Conservation (phyloP, 2,888 invertebrate species). For the Drosophila kokeensis region DNA sequence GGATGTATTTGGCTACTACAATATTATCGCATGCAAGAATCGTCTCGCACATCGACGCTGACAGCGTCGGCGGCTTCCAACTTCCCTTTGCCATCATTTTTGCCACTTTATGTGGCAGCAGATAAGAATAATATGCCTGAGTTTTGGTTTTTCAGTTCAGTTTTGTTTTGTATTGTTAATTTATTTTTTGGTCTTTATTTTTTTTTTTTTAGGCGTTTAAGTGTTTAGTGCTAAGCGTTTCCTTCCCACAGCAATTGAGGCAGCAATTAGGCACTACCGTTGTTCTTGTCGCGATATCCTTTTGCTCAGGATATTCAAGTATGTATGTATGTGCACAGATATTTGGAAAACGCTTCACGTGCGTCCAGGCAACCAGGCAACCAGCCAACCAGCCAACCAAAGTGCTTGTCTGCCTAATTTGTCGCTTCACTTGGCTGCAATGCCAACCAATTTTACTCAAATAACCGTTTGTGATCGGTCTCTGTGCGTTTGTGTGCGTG, state of each 20-base stretch:
- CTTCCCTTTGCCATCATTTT: conserved; percentile 77
- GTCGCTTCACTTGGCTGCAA: conserved; percentile 62
- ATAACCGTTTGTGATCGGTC: conserved; percentile 53
- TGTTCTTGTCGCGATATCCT: conserved; percentile 57
- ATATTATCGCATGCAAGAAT: conserved; percentile 14
- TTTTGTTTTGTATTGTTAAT: conserved; percentile 3
- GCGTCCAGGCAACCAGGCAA: conserved; percentile 6
- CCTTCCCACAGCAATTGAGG: conserved; percentile 53
- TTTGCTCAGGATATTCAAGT: conserved; percentile 24
- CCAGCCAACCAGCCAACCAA: conserved; percentile 9
- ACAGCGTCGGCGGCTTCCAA: conserved; percentile 41
- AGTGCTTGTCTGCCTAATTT: conserved; percentile 50
- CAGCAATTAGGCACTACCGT: conserved; percentile 32
- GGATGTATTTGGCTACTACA: conserved; percentile 14
- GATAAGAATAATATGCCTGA: conserved; percentile 64
- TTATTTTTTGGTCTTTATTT: conserved; percentile 11
- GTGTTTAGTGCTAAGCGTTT: conserved; percentile 72
- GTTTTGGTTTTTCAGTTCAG: conserved; percentile 19
- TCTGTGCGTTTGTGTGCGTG: background rate
- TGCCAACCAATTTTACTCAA: conserved; percentile 53
- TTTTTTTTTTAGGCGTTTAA: conserved; percentile 37
- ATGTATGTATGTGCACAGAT: background rate
- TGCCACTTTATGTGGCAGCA: conserved; percentile 69
- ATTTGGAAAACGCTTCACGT: conserved; percentile 63
- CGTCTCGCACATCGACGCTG: conserved; percentile 31